phyloP scores from a whole-genome alignment of 2,113 vertebrate species.

The Chionis minor region DNA sequence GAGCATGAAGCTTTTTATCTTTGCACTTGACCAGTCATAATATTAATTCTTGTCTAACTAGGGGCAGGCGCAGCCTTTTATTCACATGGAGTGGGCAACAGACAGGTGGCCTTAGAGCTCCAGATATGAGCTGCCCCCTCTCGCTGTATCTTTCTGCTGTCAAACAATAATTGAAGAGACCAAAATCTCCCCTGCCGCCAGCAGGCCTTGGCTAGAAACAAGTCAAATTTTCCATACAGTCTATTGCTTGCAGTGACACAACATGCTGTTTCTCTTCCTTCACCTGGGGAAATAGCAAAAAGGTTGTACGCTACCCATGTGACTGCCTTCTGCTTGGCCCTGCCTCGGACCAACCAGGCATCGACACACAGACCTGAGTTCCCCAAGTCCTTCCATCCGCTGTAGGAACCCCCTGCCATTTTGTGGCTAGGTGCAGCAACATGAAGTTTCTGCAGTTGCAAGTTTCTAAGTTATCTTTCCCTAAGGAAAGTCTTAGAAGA shows the following conservation, averaged over 20 bases:
- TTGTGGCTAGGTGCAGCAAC: background rate
- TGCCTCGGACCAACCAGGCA: background rate
- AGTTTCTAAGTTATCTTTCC: background rate
- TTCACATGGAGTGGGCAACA: background rate
- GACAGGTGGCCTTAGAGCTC: background rate
- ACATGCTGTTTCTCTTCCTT: background rate
- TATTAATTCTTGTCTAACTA: background rate
- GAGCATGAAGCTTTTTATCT: background rate
- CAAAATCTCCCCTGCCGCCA: background rate
- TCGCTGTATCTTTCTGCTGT: background rate
- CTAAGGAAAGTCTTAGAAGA: background rate
- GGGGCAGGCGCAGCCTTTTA: background rate
- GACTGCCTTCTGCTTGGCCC: background rate
- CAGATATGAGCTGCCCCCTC: background rate
- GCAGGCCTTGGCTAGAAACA: background rate
- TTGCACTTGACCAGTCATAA: background rate
- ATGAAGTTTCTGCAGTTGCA: background rate
- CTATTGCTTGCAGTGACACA: no score
- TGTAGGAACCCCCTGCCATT: background rate
- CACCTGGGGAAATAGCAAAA: background rate
- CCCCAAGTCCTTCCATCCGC: background rate
- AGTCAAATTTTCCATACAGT: background rate
- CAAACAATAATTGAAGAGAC: background rate
- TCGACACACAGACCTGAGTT: rapidly evolving
- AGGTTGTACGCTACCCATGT: background rate